These are phyloP conservation scores for fruit fly (Drosophila melanogaster) DNA, from an alignment of 1,140 invertebrate genomes.

Conservation along the genomic window Release_6_plus_ISO1_MT NC_004354.4:862501-863000, in stretches of 20 bases:
- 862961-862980: conserved; percentile 28
- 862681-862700: no score
- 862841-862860: neutral
- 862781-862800: neutral
- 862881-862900: conserved; percentile 21
- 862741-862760: no score
- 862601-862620: neutral
- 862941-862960: conserved; percentile 15
- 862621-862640: neutral
- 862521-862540: conserved; percentile 23
- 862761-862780: neutral
- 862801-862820: conserved; percentile 9
- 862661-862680: neutral
- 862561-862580: conserved; percentile 21
- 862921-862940: neutral
- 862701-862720: neutral
- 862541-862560: conserved; percentile 12
- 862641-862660: neutral
- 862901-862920: neutral
- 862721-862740: no score
- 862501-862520: neutral
- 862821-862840: neutral
- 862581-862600: conserved; percentile 7
- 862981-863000: neutral
- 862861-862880: neutral